Evolutionary conservation across 2,797 vertebrate species (phyloP), one percentile per base, ranked within the genome.

Genomic region (Setipinna tenuifilis): DNA sequence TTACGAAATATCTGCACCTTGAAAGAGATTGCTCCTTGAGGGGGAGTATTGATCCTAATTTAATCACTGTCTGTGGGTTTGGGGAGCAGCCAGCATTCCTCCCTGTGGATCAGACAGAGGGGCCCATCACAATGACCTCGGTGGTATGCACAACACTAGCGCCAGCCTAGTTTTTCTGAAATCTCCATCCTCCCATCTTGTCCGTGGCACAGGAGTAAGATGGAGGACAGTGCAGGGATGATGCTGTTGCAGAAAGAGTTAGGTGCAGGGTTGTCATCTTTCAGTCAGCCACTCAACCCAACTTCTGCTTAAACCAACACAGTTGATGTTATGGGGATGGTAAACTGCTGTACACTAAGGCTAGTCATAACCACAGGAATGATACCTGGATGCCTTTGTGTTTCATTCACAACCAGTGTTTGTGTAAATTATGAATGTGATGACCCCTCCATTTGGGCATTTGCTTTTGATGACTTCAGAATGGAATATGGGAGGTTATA

Each of bases 11-110:
- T 9, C 58, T 50, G 83, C 50, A n/a, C 48, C 57, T 82, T 75
- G 62, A 50, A 87, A 87, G 84, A 82, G 84, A 82, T 78, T 21
- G 71, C 71, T 78, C 71, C 21, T 62, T 85, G 41, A n/a, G n/a
- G 28, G 17, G 68, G 81, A 87, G 83, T 25, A 85, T 81, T 87
- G 88, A 89, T 89, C 86, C 84, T 85, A 86, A 89, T 89, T 87
- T 83, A 68, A 87, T 83, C 35, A 31, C 35, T 83, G 54, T 85
- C 71, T 87, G 82, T 57, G 41, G 48, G 84, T 71, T 75, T 82
- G 71, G 44, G 59, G 61, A 85, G 19, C 11, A 41, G 16, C 35
- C 50, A 17, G 41, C n/a, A 19, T 78, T 57, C 78, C 71, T 87
- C 31, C 65, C 41, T 41, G 80, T 16, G 17, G 71, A 84, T 71